Evolutionary conservation across 23 tunicate genomes (phyloP).

Genomic region (Corella eumyota): DNA sequence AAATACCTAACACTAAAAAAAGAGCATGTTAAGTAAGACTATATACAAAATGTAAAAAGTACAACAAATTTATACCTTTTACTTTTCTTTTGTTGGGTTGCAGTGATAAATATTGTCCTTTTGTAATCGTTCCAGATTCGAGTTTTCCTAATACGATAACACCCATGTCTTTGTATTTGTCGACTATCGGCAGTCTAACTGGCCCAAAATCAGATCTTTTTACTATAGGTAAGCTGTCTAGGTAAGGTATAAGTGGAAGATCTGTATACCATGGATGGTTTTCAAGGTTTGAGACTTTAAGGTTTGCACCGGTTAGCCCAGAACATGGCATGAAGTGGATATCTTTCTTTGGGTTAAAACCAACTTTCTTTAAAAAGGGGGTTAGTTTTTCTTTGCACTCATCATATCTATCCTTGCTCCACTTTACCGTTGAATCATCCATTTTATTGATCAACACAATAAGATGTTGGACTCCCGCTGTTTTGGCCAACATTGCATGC

Average conservation of each 20-base stretch:
- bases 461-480: slow-evolving; percentile 87
- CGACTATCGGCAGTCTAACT: slow-evolving; percentile 90
- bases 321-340: slow-evolving; percentile 95
- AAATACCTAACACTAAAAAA: slow-evolving; percentile 55
- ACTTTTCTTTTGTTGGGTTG: slow-evolving; percentile 88
- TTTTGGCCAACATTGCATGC: slow-evolving; percentile 95
- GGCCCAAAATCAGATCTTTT: slow-evolving; percentile 70
- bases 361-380: slow-evolving; percentile 94
- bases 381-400: slow-evolving; percentile 88
- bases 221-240: slow-evolving; percentile 82
- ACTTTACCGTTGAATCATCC: slow-evolving; percentile 95
- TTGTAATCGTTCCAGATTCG: slow-evolving; percentile 74
- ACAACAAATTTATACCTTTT: too few relatives aligned
- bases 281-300: slow-evolving; percentile 39
- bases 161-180: slow-evolving; percentile 99
- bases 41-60: too few relatives aligned
- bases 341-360: slow-evolving; percentile 89
- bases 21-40: neutral
- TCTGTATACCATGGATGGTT: slow-evolving; percentile 98
- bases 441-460: slow-evolving; percentile 94
- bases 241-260: slow-evolving; percentile 80
- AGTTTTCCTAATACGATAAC: slow-evolving; percentile 89
- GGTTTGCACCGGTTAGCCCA: slow-evolving; percentile 89
- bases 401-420: slow-evolving; percentile 74
- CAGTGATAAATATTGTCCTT: slow-evolving; percentile 67